phyloP scores from a whole-genome alignment of 2,888 invertebrate species.

The Drosophila parthenogenetica region DNA sequence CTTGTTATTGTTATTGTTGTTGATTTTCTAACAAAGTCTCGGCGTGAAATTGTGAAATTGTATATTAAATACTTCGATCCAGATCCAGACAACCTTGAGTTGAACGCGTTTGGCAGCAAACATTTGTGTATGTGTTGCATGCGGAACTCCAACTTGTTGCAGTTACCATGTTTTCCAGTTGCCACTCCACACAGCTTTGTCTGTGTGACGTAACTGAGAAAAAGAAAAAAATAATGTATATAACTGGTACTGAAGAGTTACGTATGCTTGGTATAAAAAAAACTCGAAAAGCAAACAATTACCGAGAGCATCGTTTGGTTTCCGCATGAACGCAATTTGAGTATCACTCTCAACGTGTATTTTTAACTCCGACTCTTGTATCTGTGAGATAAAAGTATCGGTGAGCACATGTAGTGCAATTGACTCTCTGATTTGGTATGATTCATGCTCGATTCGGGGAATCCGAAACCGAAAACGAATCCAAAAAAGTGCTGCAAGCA shows the following conservation, averaged over 20 bases:
- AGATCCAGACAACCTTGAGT: conserved; percentile 50
- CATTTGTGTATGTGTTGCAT: conserved; percentile 46
- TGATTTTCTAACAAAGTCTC: conserved; percentile 45
- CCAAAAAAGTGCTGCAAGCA: conserved; percentile 65
- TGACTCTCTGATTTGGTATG: conserved; percentile 63
- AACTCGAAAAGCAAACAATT: conserved; percentile 32
- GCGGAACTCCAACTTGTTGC: conserved; percentile 58
- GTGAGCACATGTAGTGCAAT: conserved; percentile 40
- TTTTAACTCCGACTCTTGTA: conserved; percentile 16
- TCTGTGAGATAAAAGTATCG: conserved; percentile 27
- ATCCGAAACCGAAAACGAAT: conserved; percentile 70
- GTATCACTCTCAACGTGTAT: conserved; percentile 7
- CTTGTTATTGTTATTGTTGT: conserved; percentile 14
- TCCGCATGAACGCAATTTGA: conserved; percentile 42
- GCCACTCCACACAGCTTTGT: conserved; percentile 14
- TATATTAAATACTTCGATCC: conserved; percentile 39
- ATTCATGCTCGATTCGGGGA: conserved; percentile 81
- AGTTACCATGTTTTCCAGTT: conserved; percentile 38
- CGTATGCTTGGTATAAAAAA: conserved; percentile 13
- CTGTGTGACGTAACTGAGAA: conserved; percentile 56
- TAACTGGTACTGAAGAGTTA: conserved; percentile 48
- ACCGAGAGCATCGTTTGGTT: conserved; percentile 26
- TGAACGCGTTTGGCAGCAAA: conserved; percentile 18
- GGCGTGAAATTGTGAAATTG: conserved; percentile 58
- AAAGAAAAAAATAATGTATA: conserved; percentile 9